Conservation (phyloP, 2,888 invertebrate genomes). For the Pinctada fucata region DNA sequence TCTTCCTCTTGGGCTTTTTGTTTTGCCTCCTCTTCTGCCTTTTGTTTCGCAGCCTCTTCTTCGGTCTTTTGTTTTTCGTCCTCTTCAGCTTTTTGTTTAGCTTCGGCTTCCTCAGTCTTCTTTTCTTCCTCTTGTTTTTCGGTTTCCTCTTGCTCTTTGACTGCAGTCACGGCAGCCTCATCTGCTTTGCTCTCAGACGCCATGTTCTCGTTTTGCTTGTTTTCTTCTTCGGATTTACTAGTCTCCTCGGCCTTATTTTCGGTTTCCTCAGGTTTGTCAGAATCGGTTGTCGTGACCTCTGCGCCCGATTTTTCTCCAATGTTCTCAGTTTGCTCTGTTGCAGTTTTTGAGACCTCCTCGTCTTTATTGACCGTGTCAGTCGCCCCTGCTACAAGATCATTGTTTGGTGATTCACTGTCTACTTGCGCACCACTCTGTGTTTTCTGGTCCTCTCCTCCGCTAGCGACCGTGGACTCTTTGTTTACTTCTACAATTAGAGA, state of each 20-base stretch:
- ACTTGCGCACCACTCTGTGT: neutral
- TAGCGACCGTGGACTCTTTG: neutral
- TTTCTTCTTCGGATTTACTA: conserved; percentile 8
- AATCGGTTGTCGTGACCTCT: neutral
- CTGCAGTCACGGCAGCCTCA: neutral
- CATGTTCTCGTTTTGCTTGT: conserved; percentile 10
- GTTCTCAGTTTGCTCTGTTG: conserved; percentile 6
- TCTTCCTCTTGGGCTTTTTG: neutral
- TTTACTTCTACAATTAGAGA: neutral
- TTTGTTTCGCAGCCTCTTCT: conserved; percentile 6
- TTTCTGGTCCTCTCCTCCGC: neutral
- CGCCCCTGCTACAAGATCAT: neutral
- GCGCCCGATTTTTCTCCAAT: conserved; percentile 13
- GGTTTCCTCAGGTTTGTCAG: neutral
- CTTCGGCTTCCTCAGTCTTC: neutral
- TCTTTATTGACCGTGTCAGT: neutral
- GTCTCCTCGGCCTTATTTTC: neutral
- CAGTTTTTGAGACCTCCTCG: neutral
- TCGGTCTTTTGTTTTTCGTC: neutral
- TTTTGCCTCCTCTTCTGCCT: conserved; percentile 18
- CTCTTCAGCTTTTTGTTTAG: conserved; percentile 8
- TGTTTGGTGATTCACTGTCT: neutral
- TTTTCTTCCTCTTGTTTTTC: conserved; percentile 3
- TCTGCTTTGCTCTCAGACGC: conserved; percentile 5
- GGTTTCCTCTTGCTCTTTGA: conserved; percentile 4